Evolutionary conservation across 1,140 invertebrate genomes (phyloP).

Genomic region (Trichogramma pretiosum): DNA sequence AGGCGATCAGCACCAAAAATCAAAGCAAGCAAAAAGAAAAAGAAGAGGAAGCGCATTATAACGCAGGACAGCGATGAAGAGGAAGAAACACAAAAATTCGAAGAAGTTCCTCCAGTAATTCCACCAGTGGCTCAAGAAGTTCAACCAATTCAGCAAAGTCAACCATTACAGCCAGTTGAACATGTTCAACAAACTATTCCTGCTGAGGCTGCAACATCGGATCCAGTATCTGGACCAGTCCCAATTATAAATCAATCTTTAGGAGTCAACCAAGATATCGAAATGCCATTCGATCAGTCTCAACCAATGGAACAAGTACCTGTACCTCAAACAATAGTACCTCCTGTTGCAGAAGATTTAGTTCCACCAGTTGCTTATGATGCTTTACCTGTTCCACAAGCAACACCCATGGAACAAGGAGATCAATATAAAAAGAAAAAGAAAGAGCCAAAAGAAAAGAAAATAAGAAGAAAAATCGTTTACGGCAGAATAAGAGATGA

Average conservation of each 20-base stretch:
- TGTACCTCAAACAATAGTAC: neutral
- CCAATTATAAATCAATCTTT: neutral
- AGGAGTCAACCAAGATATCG: constrained; percentile 3
- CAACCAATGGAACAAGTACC: constrained; percentile 3
- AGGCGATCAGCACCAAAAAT: constrained; percentile 31
- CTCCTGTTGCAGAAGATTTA: neutral
- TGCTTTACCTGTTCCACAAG: neutral
- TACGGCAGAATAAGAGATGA: constrained; percentile 50
- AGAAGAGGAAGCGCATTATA: constrained; percentile 43
- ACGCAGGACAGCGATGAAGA: constrained; percentile 44
- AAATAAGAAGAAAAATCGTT: constrained; percentile 43
- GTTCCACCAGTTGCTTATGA: neutral
- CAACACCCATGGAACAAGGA: constrained; percentile 15
- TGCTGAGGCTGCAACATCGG: neutral
- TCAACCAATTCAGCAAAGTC: neutral
- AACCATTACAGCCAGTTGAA: neutral
- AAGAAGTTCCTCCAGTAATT: neutral
- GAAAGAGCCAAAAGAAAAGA: constrained; percentile 32
- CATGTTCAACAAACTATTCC: neutral
- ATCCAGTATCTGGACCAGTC: neutral
- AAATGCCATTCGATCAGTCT: constrained; percentile 7
- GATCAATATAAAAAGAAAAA: constrained; percentile 33
- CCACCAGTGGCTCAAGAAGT: neutral
- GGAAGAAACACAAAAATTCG: constrained; percentile 25
- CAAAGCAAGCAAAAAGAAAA: constrained; percentile 46